phyloP scores from a whole-genome alignment of 2,113 vertebrate species.

The Axis porcinus region DNA sequence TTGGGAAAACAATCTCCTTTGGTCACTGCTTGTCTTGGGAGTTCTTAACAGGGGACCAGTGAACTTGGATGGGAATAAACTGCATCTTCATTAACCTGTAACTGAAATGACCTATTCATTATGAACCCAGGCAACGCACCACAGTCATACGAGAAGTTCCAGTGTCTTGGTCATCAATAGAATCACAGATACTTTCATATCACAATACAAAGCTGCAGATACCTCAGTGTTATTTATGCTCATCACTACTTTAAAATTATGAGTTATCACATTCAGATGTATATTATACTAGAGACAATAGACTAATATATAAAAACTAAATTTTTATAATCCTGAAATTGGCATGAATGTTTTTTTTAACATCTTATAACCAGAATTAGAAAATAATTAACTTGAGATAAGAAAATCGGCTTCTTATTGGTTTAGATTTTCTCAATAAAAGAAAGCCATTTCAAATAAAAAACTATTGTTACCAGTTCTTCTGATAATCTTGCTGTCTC shows the following conservation, averaged over 20 bases:
- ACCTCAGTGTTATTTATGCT: background rate
- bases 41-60: background rate
- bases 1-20: background rate
- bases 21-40: background rate
- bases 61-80: background rate
- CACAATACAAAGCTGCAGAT: background rate
- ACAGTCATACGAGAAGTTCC: background rate
- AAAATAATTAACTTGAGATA: background rate
- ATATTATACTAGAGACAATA: background rate
- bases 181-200: background rate
- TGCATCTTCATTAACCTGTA: background rate
- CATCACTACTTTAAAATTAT: background rate
- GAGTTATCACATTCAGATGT: background rate
- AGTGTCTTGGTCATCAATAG: background rate
- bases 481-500: background rate
- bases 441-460: background rate
- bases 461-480: background rate
- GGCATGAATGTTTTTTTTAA: background rate
- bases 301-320: background rate
- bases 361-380: background rate
- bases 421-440: background rate
- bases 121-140: background rate
- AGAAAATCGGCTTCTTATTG: background rate
- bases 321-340: background rate
- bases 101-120: background rate